phyloP scores from a whole-genome alignment of 2,888 invertebrate genomes.

The Amphimallon solstitiale region DNA sequence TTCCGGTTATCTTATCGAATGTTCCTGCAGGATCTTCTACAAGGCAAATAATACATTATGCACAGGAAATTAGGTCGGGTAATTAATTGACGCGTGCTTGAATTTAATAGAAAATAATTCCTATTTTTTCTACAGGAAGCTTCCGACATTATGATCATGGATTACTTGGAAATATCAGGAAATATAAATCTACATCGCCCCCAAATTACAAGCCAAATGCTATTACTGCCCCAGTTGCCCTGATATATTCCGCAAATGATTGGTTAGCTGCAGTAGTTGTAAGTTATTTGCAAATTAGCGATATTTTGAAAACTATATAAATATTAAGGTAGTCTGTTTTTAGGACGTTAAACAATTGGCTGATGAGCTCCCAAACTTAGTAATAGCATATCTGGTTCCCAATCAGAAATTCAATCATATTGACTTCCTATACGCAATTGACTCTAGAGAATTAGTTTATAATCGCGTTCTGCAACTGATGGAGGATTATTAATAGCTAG shows the following conservation, averaged over 20 bases:
- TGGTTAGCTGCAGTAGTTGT: conserved; percentile 53
- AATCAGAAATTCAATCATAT: conserved; percentile 63
- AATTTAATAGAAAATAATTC: too few relatives aligned
- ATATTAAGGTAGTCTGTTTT: too few relatives aligned
- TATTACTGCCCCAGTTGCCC: conserved; percentile 61
- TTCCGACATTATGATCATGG: conserved; percentile 55
- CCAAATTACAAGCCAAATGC: conserved; percentile 62
- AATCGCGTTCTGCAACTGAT: conserved; percentile 51
- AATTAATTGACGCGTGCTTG: background rate
- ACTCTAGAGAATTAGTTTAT: conserved; percentile 61
- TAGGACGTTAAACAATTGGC: conserved; percentile 68
- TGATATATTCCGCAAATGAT: conserved; percentile 66
- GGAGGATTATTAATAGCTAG: conserved; percentile 35
- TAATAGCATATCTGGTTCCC: conserved; percentile 51
- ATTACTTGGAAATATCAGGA: conserved; percentile 44
- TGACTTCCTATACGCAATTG: conserved; percentile 66
- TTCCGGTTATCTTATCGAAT: conserved; percentile 59
- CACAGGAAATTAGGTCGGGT: conserved; percentile 52
- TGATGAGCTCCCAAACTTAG: conserved; percentile 62
- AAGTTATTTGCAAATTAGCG: background rate
- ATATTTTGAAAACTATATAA: too few relatives aligned
- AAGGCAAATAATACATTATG: conserved; percentile 63
- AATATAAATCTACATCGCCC: conserved; percentile 57
- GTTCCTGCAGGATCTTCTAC: conserved; percentile 63
- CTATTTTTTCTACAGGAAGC: background rate